These are phyloP conservation scores for Chascanopsetta lugubris DNA, from an alignment of 2,113 vertebrate genomes.

Conservation along the genomic window DNA sequence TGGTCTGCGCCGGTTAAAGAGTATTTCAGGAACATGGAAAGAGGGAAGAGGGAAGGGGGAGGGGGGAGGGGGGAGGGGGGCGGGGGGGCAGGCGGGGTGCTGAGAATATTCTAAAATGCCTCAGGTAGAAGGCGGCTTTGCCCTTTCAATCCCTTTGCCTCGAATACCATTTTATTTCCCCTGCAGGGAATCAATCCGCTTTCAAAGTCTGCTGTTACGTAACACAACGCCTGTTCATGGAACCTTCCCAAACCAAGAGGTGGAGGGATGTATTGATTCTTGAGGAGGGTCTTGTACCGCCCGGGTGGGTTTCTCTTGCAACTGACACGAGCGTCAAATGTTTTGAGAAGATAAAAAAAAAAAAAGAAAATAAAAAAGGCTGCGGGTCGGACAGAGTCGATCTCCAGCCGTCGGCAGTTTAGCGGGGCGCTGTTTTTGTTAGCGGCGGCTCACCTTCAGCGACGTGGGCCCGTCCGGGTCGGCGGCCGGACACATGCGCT, in stretches of 20 bases:
- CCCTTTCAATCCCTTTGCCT: conserved; percentile 23
- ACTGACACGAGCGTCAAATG: neutral
- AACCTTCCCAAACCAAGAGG: conserved; percentile 11
- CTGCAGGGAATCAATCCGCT: conserved; percentile 12
- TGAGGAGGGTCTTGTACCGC: neutral
- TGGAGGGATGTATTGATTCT: conserved; percentile 33
- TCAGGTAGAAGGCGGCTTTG: conserved; percentile 9
- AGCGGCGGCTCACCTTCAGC: conserved; percentile 75
- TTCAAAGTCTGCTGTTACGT: conserved; percentile 11
- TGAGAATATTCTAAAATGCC: neutral
- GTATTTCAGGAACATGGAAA: neutral
- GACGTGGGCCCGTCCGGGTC: conserved; percentile 63
- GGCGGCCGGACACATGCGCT: conserved; percentile 59
- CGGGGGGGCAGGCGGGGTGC: too few relatives aligned
- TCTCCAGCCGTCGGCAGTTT: conserved; percentile 3
- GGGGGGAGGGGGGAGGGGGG: too few relatives aligned
- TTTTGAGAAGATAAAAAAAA: neutral
- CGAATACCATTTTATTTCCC: conserved; percentile 12
- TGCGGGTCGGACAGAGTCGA: conserved; percentile 5
- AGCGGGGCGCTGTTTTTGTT: neutral
- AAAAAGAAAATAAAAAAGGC: too few relatives aligned
- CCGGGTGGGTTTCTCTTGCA: neutral
- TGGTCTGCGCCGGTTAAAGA: neutral
- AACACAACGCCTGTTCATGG: conserved; percentile 20
- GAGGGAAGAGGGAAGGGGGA: too few relatives aligned